Conservation (phyloP, 2,113 vertebrate species). For the Equus przewalskii region DNA sequence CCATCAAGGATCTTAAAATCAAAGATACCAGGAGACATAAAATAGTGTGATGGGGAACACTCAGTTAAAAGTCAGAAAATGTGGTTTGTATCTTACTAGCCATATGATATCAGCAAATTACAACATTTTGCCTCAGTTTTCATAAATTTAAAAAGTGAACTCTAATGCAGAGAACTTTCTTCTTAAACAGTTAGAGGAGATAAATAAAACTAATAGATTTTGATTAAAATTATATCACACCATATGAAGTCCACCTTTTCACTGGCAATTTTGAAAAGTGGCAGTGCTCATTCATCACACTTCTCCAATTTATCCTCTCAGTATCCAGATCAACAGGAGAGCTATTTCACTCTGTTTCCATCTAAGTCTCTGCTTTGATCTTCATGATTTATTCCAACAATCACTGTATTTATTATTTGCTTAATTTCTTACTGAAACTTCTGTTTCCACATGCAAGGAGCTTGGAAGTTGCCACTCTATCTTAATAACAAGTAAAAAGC, state of each 20-base stretch:
- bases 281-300: fast-evolving
- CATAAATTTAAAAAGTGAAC: background rate
- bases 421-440: background rate
- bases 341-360: background rate
- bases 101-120: background rate
- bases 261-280: fast-evolving
- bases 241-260: background rate
- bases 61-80: background rate
- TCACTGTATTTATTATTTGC: background rate
- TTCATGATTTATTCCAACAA: background rate
- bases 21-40: background rate
- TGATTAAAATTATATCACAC: background rate
- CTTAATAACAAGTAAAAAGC: background rate
- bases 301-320: background rate
- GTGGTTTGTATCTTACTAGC: background rate
- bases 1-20: background rate
- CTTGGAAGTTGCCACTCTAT: background rate
- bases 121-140: background rate
- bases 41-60: background rate
- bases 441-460: background rate
- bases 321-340: fast-evolving
- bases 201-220: background rate
- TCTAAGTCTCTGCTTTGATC: background rate
- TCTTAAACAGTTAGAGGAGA: background rate
- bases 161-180: background rate